phyloP scores from a whole-genome alignment of 2,888 invertebrate genomes.

The Epistrophe grossulariae region DNA sequence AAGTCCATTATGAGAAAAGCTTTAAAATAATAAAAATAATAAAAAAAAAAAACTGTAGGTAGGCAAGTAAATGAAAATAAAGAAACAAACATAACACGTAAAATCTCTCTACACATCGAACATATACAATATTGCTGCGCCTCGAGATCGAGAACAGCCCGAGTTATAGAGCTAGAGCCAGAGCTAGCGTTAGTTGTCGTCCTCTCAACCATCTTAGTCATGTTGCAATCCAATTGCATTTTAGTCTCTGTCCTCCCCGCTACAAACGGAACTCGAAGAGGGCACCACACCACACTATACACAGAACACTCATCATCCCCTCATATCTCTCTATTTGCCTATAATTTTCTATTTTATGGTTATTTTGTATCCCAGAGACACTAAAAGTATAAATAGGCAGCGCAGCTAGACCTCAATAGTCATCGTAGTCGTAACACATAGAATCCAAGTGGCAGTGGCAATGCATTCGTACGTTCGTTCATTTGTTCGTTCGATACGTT shows the following conservation, averaged over 20 bases:
- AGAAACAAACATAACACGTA: conserved; percentile 21
- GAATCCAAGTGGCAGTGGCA: conserved; percentile 35
- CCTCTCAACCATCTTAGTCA: conserved; percentile 43
- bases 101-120: conserved; percentile 36
- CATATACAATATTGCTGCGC: conserved; percentile 40
- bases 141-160: conserved; percentile 31
- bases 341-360: conserved; percentile 71
- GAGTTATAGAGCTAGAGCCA: conserved; percentile 7
- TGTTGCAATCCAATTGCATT: conserved; percentile 71
- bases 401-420: conserved; percentile 63
- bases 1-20: conserved; percentile 73
- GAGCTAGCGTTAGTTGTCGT: conserved; percentile 54
- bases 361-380: conserved; percentile 68
- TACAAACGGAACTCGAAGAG: conserved; percentile 55
- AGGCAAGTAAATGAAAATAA: conserved; percentile 25
- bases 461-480: conserved; percentile 47
- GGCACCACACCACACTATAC: neutral
- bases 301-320: conserved; percentile 48
- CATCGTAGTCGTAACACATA: conserved; percentile 48
- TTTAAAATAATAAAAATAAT: conserved; percentile 42
- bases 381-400: conserved; percentile 67
- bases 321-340: conserved; percentile 47
- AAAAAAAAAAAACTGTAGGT: conserved; percentile 4
- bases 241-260: conserved; percentile 51
- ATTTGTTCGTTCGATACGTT: neutral